These are phyloP conservation scores for Sorex fumeus DNA, from an alignment of 2,113 vertebrate species.

Conservation along the genomic window DNA sequence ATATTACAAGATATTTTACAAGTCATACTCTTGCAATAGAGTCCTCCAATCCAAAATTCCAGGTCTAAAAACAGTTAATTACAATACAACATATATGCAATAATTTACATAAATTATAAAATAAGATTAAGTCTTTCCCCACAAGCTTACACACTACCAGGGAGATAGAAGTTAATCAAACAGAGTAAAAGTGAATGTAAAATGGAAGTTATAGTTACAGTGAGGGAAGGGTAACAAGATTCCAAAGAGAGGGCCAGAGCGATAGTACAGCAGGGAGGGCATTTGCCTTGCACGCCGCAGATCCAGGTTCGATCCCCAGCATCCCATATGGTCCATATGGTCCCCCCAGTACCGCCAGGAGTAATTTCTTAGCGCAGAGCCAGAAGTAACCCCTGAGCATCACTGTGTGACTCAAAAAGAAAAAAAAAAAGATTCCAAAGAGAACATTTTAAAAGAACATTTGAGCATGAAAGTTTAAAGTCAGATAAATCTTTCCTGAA, in stretches of 20 bases:
- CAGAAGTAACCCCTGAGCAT: too few relatives aligned
- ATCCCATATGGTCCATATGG: too few relatives aligned
- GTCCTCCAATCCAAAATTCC: not conserved
- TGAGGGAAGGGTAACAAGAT: not conserved
- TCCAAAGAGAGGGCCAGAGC: too few relatives aligned
- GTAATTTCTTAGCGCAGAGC: too few relatives aligned
- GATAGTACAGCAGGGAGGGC: too few relatives aligned
- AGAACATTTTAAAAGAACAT: not conserved
- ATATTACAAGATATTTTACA: not conserved
- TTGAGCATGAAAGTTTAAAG: not conserved
- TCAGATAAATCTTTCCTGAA: not conserved
- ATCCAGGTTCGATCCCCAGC: too few relatives aligned
- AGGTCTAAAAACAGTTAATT: not conserved
- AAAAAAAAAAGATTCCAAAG: not conserved
- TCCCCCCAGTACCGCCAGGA: too few relatives aligned
- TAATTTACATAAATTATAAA: not conserved
- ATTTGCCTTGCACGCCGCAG: too few relatives aligned
- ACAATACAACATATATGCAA: too few relatives aligned
- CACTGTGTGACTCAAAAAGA: too few relatives aligned
- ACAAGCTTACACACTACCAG: not conserved
- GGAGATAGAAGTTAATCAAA: not conserved
- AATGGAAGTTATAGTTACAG: not conserved
- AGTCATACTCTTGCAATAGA: not conserved
- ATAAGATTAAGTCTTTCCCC: not conserved
- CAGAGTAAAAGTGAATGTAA: not conserved